Percentiles rank a stretch among this genome's conserved stretches.
Conservation (phyloP, 2,888 invertebrate genomes). For the Trisateles emortualis region DNA sequence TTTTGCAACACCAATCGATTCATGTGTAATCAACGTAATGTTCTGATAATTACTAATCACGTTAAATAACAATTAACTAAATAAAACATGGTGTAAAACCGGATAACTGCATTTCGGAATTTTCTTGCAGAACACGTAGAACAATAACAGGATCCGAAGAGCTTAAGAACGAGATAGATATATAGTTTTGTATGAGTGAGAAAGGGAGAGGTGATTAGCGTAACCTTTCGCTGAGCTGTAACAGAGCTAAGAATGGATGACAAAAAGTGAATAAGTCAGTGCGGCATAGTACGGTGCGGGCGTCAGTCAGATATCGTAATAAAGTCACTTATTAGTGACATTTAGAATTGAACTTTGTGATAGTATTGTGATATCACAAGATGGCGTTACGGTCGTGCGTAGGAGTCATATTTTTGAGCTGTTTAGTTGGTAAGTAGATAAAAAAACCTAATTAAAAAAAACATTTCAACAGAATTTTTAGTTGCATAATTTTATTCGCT, state of each 20-base stretch:
- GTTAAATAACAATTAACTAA: background rate
- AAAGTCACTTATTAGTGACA: constrained; percentile 73
- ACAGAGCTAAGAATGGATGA: constrained; percentile 76
- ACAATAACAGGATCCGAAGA: constrained; percentile 80
- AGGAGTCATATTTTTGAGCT: constrained; percentile 69
- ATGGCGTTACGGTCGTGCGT: constrained; percentile 76
- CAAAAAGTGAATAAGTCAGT: constrained; percentile 82
- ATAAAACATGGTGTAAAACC: constrained; percentile 5
- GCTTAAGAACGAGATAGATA: constrained; percentile 51
- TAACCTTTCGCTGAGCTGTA: constrained; percentile 80
- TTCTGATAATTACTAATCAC: constrained; percentile 1
- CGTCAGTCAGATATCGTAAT: constrained; percentile 64
- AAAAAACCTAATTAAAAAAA: background rate
- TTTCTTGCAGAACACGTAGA: constrained; percentile 78
- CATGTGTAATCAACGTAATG: constrained; percentile 2
- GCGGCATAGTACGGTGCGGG: constrained; percentile 74
- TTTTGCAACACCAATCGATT: constrained; percentile 3
- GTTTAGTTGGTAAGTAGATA: constrained; percentile 74
- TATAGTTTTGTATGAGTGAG: constrained; percentile 52
- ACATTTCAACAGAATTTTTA: background rate
- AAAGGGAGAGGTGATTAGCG: constrained; percentile 64
- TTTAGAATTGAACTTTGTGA: constrained; percentile 64
- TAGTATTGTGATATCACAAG: constrained; percentile 66
- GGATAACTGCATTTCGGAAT: constrained; percentile 52
- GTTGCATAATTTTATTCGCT: background rate